phyloP scores from a whole-genome alignment of 2,113 vertebrate species.

The Channa argus region DNA sequence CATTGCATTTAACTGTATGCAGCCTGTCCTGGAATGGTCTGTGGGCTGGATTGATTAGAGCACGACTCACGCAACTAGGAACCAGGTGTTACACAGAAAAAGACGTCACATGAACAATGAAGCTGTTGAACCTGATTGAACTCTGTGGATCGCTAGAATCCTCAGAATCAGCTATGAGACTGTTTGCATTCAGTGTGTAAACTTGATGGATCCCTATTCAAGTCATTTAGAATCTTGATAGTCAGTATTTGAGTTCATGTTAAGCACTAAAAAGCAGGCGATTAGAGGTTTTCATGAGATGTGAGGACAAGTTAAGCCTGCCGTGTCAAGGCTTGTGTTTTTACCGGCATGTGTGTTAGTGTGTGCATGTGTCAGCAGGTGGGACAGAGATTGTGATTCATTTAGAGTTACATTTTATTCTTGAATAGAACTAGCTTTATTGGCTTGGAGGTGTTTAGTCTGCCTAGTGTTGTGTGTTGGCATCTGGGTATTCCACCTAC shows the following conservation, averaged over 20 bases:
- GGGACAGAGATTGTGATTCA: conserved; percentile 42
- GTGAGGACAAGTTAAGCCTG: background rate
- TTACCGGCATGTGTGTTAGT: background rate
- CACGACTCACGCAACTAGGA: conserved; percentile 56
- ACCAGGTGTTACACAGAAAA: conserved; percentile 50
- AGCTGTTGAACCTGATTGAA: conserved; percentile 4
- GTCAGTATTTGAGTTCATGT: fast-evolving
- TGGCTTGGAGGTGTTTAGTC: conserved; percentile 29
- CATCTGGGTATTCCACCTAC: conserved; percentile 37
- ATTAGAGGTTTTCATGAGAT: conserved; percentile 28
- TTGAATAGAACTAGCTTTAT: conserved; percentile 51
- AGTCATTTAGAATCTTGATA: background rate
- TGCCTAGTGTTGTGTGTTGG: conserved; percentile 15
- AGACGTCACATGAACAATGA: conserved; percentile 15
- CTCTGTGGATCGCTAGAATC: background rate
- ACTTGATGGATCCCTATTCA: background rate
- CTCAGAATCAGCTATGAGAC: background rate
- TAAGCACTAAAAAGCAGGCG: background rate
- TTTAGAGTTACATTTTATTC: conserved; percentile 26
- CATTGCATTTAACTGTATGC: conserved; percentile 15
- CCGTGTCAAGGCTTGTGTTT: conserved; percentile 42
- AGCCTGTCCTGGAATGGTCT: background rate
- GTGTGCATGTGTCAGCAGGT: conserved; percentile 44
- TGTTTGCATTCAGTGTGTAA: background rate
- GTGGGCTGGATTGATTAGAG: conserved; percentile 27